Evolutionary conservation across 2,113 vertebrate species (phyloP).

Genomic region (Penelope pileata): DNA sequence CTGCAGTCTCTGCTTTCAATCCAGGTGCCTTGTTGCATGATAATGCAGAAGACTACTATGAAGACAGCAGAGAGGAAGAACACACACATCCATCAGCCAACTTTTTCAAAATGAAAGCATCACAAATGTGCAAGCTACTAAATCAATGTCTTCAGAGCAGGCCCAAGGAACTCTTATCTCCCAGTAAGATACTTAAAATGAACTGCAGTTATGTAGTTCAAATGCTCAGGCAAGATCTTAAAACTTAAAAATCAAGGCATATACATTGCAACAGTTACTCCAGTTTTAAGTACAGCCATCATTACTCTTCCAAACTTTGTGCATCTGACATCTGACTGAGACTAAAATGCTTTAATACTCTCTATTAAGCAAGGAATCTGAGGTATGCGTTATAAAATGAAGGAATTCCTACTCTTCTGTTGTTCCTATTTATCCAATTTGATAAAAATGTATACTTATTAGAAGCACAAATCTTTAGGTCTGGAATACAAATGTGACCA

Average conservation of each 20-base stretch:
- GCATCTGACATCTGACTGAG: not conserved
- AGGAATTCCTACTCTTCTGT: not conserved
- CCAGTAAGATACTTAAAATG: not conserved
- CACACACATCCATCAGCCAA: not conserved
- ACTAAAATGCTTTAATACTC: not conserved
- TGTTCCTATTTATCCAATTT: not conserved
- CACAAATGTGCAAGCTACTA: not conserved
- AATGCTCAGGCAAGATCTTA: not conserved
- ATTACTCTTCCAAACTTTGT: not conserved
- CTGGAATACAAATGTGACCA: not conserved
- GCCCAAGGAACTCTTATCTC: not conserved
- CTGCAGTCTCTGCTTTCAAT: not conserved
- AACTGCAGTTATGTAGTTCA: not conserved
- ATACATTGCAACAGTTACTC: not conserved
- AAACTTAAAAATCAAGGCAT: not conserved
- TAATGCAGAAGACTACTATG: fast-evolving
- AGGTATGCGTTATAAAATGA: not conserved
- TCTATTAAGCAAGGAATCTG: not conserved
- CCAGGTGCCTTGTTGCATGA: not conserved
- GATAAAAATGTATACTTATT: not conserved
- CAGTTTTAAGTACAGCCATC: not conserved
- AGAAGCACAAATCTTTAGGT: not conserved
- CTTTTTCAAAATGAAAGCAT: not conserved
- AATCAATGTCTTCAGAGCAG: not conserved
- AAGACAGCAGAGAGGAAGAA: not conserved